A percentile compares a stretch with the other conserved stretches of the same genome.
These are phyloP conservation scores for Lophius piscatorius DNA, from an alignment of 2,113 vertebrate species.

Conservation along the genomic window DNA sequence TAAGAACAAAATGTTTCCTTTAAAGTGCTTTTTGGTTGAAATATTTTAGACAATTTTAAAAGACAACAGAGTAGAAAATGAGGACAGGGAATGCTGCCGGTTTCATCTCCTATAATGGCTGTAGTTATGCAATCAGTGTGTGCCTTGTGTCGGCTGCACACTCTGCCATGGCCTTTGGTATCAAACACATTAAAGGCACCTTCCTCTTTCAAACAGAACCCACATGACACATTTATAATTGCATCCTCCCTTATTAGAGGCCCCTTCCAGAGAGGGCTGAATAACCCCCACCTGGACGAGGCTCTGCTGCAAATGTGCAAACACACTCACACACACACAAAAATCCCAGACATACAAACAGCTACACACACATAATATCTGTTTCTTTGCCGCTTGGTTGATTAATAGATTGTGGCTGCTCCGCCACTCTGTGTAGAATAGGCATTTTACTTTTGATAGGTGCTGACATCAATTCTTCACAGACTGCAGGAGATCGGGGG, in stretches of 20 bases:
- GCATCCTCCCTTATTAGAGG: slow-evolving; percentile 65
- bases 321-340: slow-evolving; percentile 11
- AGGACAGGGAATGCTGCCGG: slow-evolving; percentile 6
- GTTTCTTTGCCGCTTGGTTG: slow-evolving; percentile 74
- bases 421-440: slow-evolving; percentile 77
- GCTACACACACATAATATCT: slow-evolving; percentile 53
- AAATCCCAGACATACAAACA: slow-evolving; percentile 18
- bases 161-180: slow-evolving; percentile 26
- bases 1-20: slow-evolving; percentile 3
- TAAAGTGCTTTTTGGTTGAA: slow-evolving; percentile 29
- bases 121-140: slow-evolving; percentile 56
- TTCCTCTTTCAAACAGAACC: slow-evolving; percentile 52
- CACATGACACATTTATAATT: slow-evolving; percentile 74
- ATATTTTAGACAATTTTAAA: slow-evolving; percentile 15
- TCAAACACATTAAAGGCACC: slow-evolving; percentile 47
- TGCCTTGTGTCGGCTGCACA: slow-evolving; percentile 32
- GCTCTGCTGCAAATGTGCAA: slow-evolving; percentile 14
- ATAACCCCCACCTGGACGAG: slow-evolving; percentile 58
- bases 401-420: slow-evolving; percentile 86
- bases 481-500: slow-evolving; percentile 64
- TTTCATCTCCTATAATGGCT: slow-evolving; percentile 34
- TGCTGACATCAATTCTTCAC: slow-evolving; percentile 79
- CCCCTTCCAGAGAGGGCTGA: slow-evolving; percentile 54
- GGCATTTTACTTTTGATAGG: slow-evolving; percentile 81
- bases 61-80: slow-evolving; percentile 1